Conservation (phyloP, 2,888 invertebrate species). For the Tinea trinotella region DNA sequence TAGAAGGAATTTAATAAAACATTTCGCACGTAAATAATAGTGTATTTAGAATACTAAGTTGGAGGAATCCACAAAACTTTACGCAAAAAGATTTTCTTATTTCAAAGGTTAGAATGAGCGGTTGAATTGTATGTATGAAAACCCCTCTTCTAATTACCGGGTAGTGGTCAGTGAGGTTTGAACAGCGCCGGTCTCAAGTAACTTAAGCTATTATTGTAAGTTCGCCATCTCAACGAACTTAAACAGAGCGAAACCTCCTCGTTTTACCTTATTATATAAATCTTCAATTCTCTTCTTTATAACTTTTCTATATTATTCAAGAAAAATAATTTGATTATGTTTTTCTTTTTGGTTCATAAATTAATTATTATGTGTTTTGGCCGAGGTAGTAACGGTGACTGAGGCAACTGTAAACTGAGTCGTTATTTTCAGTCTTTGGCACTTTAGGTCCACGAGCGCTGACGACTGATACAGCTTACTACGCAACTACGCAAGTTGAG, state of each 20-base stretch:
- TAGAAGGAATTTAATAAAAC: slow-evolving; percentile 52
- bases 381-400: too few species aligned
- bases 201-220: neutral
- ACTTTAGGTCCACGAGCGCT: too few species aligned
- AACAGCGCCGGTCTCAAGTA: slow-evolving; percentile 1
- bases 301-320: too few species aligned
- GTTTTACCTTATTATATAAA: too few species aligned
- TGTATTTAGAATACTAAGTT: neutral
- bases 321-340: too few species aligned
- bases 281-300: too few species aligned
- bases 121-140: slow-evolving; percentile 13
- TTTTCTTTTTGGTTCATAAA: too few species aligned
- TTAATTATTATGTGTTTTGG: too few species aligned
- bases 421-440: too few species aligned
- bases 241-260: neutral
- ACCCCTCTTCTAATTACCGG: slow-evolving; percentile 12
- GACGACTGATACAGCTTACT: too few species aligned
- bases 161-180: slow-evolving; percentile 3
- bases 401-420: too few species aligned
- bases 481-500: too few species aligned
- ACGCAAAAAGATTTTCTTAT: slow-evolving; percentile 12
- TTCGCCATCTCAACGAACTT: neutral
- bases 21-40: neutral
- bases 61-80: neutral
- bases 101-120: slow-evolving; percentile 11